Base-by-base conservation (phyloP, 1,140 invertebrate genomes). In the Rhyzopertha dominica region DNA sequence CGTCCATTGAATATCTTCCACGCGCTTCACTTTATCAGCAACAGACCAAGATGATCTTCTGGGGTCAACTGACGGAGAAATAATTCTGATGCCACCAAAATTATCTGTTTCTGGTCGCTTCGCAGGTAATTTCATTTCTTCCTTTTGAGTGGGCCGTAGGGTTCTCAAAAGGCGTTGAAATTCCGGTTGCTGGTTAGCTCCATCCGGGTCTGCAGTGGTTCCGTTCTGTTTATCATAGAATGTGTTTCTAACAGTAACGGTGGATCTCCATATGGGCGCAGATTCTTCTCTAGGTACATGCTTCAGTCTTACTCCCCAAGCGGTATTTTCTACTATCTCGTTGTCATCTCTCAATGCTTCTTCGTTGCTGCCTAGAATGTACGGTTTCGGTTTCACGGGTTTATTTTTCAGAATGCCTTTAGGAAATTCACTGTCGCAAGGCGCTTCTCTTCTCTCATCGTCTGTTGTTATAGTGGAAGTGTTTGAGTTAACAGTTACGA, bases 401-500 rank as follows among this genome's bases (percentile, higher is more conserved):
- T 81, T 82, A 54, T 82, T 83, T 66, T 83, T 84, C 36, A 84
- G 63, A 66, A 84, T 84, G 49, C 81, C 77, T 51, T 78, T 75
- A 54, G 80, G 77, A 62, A 71, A 71, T 56, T 75, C 68, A 43
- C 69, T 62, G 7, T 60, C 58, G 10, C 24, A 29, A 12, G 44
- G 41, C 30, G 59, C 62, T 29, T 71, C 67, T 20, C 64, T 66
- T 38, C 64, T 62, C 4, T 73, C 70, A 30, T 72, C 65, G 4
- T 71, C 68, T 16, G 23, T 29, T 36, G 28, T 48, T 32, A 7
- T 29, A 16, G 10, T 36, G 32, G 23, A 32, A 50, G 12, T 26
- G 23, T 55, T 53, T 7, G 55, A 56, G 30, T 58, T 65, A n/a
- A 66, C 61, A 8, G 62, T 64, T 3, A 67, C 63, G 8, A 57